Evolutionary conservation across 2,888 invertebrate genomes (phyloP).

Genomic region (Leptothorax acervorum): DNA sequence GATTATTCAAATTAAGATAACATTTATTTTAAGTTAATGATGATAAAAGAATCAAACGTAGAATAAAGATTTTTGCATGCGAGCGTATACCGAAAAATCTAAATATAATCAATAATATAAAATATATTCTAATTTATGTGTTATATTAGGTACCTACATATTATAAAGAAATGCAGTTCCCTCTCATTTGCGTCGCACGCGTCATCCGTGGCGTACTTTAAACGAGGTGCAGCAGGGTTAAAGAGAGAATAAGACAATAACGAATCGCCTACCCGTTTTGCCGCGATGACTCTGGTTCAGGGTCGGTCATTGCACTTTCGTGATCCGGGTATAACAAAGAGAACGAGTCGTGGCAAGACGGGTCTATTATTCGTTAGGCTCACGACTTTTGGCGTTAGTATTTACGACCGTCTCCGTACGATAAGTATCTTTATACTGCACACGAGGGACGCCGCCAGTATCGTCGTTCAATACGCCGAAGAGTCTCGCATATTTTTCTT

Average conservation of each 20-base stretch:
- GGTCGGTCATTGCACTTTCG: conserved; percentile 72
- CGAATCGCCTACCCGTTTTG: conserved; percentile 61
- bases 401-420: conserved; percentile 28
- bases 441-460: conserved; percentile 27
- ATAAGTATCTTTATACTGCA: conserved; percentile 39
- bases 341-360: conserved; percentile 48
- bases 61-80: neutral
- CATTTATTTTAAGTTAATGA: neutral
- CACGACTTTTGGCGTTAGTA: conserved; percentile 53
- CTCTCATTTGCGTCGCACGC: conserved; percentile 7
- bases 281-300: conserved; percentile 74
- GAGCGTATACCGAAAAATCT: neutral
- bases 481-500: conserved; percentile 24
- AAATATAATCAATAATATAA: neutral
- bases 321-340: conserved; percentile 68
- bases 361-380: conserved; percentile 48
- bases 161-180: neutral
- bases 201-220: conserved; percentile 18
- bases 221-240: conserved; percentile 42
- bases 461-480: neutral
- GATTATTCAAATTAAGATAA: neutral
- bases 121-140: neutral
- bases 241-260: conserved; percentile 62
- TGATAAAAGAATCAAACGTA: neutral
- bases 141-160: no score